Evolutionary conservation across 92 coral and sea anemone species (phyloP).

Genomic region (Umimayanthus chanpuru): DNA sequence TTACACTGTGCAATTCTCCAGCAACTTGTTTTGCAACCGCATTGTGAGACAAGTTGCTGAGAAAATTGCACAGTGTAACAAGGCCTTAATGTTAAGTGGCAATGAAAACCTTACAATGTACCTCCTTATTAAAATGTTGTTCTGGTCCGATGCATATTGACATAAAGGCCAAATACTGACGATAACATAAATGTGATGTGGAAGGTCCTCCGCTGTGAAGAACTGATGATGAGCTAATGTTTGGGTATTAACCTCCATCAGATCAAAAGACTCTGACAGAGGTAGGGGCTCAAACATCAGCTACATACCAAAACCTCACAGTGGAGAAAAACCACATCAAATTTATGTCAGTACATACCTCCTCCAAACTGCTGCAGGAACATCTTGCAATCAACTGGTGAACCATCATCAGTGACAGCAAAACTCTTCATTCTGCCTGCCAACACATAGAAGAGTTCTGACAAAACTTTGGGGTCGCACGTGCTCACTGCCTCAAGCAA

Average conservation of each 20-base stretch:
- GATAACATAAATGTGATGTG: background rate
- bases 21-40: too few relatives aligned
- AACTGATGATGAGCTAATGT: background rate
- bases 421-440: conserved; percentile 12
- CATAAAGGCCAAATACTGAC: background rate
- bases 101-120: background rate
- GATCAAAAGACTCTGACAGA: background rate
- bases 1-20: too few relatives aligned
- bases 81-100: too few relatives aligned
- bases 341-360: conserved; percentile 12
- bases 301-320: background rate
- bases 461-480: background rate
- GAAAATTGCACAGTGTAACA: too few relatives aligned
- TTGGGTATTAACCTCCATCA: background rate
- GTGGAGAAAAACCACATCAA: background rate
- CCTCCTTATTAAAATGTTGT: background rate
- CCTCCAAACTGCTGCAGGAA: conserved; percentile 12
- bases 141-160: background rate
- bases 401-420: conserved; percentile 1
- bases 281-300: background rate
- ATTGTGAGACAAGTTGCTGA: too few relatives aligned
- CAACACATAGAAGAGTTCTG: background rate
- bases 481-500: conserved; percentile 5
- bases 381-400: background rate
- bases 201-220: background rate